These are phyloP conservation scores for Hemithea aestivaria DNA, from an alignment of 2,888 invertebrate species.

Conservation along the genomic window DNA sequence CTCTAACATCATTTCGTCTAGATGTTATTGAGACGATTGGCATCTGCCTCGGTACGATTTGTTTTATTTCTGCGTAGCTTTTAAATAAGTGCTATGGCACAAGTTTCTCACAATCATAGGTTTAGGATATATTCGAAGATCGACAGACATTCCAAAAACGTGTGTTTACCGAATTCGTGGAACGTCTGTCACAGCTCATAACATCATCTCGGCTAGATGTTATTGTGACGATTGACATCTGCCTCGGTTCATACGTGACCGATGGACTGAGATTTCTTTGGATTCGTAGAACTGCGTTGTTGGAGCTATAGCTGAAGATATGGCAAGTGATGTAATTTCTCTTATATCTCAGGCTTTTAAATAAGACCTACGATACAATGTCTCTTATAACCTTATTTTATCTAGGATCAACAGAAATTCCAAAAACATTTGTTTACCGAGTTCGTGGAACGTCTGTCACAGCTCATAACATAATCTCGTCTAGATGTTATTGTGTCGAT, in stretches of 20 bases:
- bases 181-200: slow-evolving; percentile 37
- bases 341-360: too few relatives aligned
- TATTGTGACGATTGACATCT: slow-evolving; percentile 15
- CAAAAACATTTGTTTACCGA: slow-evolving; percentile 69
- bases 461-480: slow-evolving; percentile 29
- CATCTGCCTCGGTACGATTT: slow-evolving; percentile 3
- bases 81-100: too few relatives aligned
- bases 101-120: too few relatives aligned
- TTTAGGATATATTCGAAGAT: too few relatives aligned
- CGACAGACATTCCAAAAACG: too few relatives aligned
- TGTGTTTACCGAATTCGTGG: slow-evolving; percentile 65
- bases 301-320: too few relatives aligned
- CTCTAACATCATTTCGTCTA: slow-evolving; percentile 27
- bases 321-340: too few relatives aligned
- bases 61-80: too few relatives aligned
- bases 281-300: neutral
- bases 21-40: slow-evolving; percentile 19
- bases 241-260: slow-evolving; percentile 11
- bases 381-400: too few relatives aligned
- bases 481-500: slow-evolving; percentile 20
- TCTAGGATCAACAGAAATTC: too few relatives aligned
- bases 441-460: slow-evolving; percentile 49
- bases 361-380: too few relatives aligned
- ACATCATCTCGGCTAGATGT: slow-evolving; percentile 25
- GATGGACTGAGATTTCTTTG: slow-evolving; percentile 2